phyloP scores from a whole-genome alignment of 2,888 invertebrate genomes.

The Conistra vaccinii region DNA sequence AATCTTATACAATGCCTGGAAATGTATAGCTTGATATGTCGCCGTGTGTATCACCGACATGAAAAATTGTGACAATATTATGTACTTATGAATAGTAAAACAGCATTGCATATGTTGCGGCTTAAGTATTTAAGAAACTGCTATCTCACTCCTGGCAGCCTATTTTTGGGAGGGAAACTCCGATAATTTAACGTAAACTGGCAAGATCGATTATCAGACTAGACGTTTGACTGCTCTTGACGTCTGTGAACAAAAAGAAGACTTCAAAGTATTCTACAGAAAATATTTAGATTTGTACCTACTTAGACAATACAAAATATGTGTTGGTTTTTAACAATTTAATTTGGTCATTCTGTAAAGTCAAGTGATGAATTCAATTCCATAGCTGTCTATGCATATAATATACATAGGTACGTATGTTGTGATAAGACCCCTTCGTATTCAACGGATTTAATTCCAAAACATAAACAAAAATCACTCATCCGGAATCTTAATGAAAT shows the following conservation, averaged over 20 bases:
- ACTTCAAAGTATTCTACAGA: neutral
- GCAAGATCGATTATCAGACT: neutral
- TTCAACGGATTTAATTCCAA: conserved; percentile 36
- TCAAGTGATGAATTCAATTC: neutral
- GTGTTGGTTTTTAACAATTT: neutral
- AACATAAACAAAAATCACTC: conserved; percentile 58
- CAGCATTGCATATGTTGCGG: conserved; percentile 7
- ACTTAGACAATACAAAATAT: neutral
- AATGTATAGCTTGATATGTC: too few relatives aligned
- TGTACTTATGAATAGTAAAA: neutral
- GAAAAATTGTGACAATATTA: neutral
- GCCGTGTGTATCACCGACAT: neutral
- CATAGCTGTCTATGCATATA: neutral
- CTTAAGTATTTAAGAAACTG: conserved; percentile 5
- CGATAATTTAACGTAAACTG: neutral
- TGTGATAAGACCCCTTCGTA: conserved; percentile 5
- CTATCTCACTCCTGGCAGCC: neutral
- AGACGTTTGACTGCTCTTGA: neutral
- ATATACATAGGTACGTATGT: conserved; percentile 1
- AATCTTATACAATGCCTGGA: too few relatives aligned
- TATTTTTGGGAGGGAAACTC: neutral
- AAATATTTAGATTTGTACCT: neutral
- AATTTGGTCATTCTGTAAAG: neutral
- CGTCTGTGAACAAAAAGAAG: neutral
- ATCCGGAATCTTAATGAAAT: conserved; percentile 51